Percentiles rank a stretch among this genome's conserved stretches.
phyloP scores from a whole-genome alignment of 2,888 invertebrate genomes.

The Agapetus fuscipes region DNA sequence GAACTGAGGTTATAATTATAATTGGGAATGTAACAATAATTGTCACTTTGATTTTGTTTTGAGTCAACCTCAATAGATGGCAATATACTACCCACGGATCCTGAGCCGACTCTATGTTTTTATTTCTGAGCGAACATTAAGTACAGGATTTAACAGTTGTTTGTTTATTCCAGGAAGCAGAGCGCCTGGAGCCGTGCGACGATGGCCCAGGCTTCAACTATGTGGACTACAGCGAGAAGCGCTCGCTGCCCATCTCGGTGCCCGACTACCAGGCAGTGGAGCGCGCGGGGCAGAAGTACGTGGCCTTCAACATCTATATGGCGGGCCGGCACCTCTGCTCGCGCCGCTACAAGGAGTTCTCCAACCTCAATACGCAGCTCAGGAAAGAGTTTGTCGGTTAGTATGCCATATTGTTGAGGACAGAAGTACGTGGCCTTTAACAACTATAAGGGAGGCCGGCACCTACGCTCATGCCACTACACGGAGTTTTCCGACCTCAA shows the following conservation, averaged over 20 bases:
- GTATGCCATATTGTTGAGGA: no score
- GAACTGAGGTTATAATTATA: no score
- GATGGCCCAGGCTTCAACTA: constrained; percentile 65
- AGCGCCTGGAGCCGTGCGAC: constrained; percentile 74
- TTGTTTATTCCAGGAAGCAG: constrained; percentile 56
- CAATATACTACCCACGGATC: no score
- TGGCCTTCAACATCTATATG: constrained; percentile 98
- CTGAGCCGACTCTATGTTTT: no score
- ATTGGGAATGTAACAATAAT: no score
- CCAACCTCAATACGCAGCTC: constrained; percentile 75
- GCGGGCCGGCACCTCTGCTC: constrained; percentile 97
- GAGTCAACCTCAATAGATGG: no score
- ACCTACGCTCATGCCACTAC: constrained; percentile 92
- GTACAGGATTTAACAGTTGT: background rate
- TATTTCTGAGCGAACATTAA: no score
- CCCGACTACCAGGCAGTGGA: constrained; percentile 93
- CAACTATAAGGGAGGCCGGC: constrained; percentile 98
- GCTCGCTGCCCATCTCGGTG: constrained; percentile 78
- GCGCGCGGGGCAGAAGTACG: constrained; percentile 80
- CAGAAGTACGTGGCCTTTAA: constrained; percentile 93
- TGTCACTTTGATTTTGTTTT: no score
- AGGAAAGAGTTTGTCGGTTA: constrained; percentile 86
- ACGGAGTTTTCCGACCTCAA: constrained; percentile 90
- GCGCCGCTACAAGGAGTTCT: constrained; percentile 91
- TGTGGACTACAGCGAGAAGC: constrained; percentile 90